phyloP scores from a whole-genome alignment of 2,888 invertebrate genomes.

The Spisula solida region DNA sequence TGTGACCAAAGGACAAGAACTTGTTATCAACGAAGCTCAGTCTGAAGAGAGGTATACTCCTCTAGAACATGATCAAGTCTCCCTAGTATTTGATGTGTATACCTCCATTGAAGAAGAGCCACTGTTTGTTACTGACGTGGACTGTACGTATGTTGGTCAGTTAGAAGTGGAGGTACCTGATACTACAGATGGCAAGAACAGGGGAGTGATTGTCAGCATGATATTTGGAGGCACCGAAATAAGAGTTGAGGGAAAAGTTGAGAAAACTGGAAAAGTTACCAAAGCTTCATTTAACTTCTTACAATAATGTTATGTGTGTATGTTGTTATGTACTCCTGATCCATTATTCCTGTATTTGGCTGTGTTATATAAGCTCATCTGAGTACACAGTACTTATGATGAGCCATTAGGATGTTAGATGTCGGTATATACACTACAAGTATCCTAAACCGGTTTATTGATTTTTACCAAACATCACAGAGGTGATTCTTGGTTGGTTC shows the following conservation, averaged over 20 bases:
- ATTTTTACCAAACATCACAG: no score
- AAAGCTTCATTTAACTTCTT: slow-evolving; percentile 52
- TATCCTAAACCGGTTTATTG: no score
- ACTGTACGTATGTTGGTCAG: slow-evolving; percentile 64
- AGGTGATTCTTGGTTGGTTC: no score
- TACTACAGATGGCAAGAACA: slow-evolving; percentile 48
- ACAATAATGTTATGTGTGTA: neutral
- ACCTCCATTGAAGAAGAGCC: slow-evolving; percentile 61
- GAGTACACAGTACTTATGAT: no score
- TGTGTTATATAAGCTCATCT: no score
- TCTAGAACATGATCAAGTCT: slow-evolving; percentile 54
- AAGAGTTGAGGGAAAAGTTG: slow-evolving; percentile 58
- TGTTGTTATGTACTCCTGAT: neutral
- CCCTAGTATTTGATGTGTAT: slow-evolving; percentile 59
- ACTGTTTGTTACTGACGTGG: slow-evolving; percentile 57
- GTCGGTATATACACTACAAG: no score
- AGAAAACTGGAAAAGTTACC: slow-evolving; percentile 49
- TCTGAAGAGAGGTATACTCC: slow-evolving; percentile 57
- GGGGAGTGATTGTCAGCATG: slow-evolving; percentile 58
- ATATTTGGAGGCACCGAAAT: slow-evolving; percentile 72
- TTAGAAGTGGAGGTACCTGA: slow-evolving; percentile 59
- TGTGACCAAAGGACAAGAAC: slow-evolving; percentile 61
- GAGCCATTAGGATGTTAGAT: no score
- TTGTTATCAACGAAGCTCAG: slow-evolving; percentile 61
- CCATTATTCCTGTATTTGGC: neutral